Base-by-base conservation (phyloP, 1,140 invertebrate species). In the Drosophila funebris region DNA sequence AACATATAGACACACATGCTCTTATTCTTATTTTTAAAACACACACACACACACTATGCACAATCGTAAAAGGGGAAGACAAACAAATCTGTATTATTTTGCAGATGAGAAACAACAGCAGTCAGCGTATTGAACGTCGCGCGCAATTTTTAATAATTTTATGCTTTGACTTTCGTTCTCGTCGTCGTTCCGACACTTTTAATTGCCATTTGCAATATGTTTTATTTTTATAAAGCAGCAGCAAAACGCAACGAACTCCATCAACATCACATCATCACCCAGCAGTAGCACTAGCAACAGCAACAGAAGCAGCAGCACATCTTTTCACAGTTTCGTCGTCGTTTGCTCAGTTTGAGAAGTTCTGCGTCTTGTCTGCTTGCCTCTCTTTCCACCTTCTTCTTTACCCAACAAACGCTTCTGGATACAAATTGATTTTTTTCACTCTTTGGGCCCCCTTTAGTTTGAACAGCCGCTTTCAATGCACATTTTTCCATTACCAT, bases 341-440 rank as follows among this genome's bases (percentile, higher is more conserved):
- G 31, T 54, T 58, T 33, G 22, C 43, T 63, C 20, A 22, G 52
- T 44, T 58, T 43, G 54, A 44, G 54, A 68, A 46, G 41, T 69
- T 61, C 57, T 69, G 57, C 64, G 54, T 73, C 64, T 68, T 64
- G 50, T 52, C 22, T 52, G 48, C 48, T 33, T 52, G 8, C 48
- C 41, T 16, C 36, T 24, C 3, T 57, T 62, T 74, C 54, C 61
- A 69, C 63, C 72, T 82, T 66, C 41, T 56, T 16, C 36, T 56
- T 61, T 6, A 18, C 41, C 41, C 52, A 57, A 68, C 39, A 70
- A 70, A 70, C 57, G 52, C 68, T 60, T 56, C 76, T 76, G 73
- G 77, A 71, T 73, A 80, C 77, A 75, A 80, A 80, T 80, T 80
- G 78, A 80, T 80, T 80, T 80, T 80, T 80, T 80, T 81, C 78